Percentiles rank a stretch among this genome's conserved stretches.
Conservation (phyloP, 2,113 vertebrate genomes). For the Rhea pennata region DNA sequence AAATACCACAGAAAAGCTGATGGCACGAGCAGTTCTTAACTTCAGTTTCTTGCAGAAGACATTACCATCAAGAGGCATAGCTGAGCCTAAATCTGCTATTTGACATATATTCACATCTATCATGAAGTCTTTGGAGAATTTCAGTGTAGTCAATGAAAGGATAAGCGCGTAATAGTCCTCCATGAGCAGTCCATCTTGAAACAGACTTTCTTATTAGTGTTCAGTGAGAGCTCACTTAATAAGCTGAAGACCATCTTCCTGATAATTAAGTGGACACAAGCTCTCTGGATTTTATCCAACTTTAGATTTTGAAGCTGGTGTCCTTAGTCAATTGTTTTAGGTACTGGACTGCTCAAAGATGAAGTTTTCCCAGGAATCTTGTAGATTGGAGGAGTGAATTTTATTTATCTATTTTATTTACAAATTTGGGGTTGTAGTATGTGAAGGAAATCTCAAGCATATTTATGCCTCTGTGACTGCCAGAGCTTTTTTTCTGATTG, state of each 20-base stretch:
- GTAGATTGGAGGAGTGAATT: not conserved
- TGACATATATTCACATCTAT: not conserved
- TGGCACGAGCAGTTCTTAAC: not conserved
- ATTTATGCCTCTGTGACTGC: not conserved
- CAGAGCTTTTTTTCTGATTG: not conserved
- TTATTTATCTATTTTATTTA: no score
- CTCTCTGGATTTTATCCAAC: not conserved
- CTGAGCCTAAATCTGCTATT: not conserved
- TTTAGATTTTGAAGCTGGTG: not conserved
- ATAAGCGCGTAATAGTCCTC: not conserved
- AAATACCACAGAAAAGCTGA: not conserved
- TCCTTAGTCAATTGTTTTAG: not conserved
- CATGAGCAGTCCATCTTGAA: not conserved
- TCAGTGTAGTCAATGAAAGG: not conserved
- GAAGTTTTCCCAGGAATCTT: rapidly evolving
- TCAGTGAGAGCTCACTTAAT: not conserved
- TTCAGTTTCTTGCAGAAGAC: not conserved
- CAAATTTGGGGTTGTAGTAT: not conserved
- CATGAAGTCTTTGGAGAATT: not conserved
- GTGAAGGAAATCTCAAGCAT: not conserved
- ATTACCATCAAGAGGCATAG: not conserved
- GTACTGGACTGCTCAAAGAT: not conserved
- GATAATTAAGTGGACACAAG: not conserved
- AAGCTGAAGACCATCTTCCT: constrained; percentile 15
- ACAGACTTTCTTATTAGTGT: not conserved